Base-by-base conservation (phyloP, 2,113 vertebrate species). In the Indicator maculatus region DNA sequence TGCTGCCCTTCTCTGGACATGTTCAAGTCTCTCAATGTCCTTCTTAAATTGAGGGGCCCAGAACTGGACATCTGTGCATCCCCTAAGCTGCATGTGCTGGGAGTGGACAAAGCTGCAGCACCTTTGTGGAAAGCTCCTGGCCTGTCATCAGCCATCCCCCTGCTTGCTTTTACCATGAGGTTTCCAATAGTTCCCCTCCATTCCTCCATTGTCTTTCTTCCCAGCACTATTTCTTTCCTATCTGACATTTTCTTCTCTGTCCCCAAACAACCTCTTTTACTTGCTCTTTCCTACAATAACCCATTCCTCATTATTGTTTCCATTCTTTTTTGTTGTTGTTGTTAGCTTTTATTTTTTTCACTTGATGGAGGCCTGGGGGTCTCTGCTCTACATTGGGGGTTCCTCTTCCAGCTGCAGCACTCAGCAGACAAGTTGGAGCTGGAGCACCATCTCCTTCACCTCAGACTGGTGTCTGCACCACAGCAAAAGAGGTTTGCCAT, bases 161-260 rank as follows among this genome's bases (percentile, higher is more conserved):
- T 38, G 55, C 83, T 56, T 69, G 12, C 9, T 9, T 77, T 33
- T 58, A 38, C n/a, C 50, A 23, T 3, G 78, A 71, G 50, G 11
- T 16, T 85, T 85, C 7, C 89, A 30, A 65, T 72, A 89, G 84
- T 76, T 89, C 47, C 71, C 2, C 91, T 85, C 18, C 19, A 5
- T 38, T 36, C 82, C 91, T 73, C 86, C 82, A 92, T 91, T 93
- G 94, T 93, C 90, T 92, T 83, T 33, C 72, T 58, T 52, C 82
- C 41, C 39, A 94, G 79, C 64, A 6, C 67, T 76, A 16, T 87
- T 96, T 85, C 93, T 96, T 93, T 50, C 88, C 95, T 96, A 93
- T 95, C 95, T 96, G 96, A 92, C 96, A 89, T 91, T 93, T 91
- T 33, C 93, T 19, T 96, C 67, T 1, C 85, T 96, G 96, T 96